phyloP scores from a whole-genome alignment of 1,140 invertebrate species.

The Drosophila parvula region DNA sequence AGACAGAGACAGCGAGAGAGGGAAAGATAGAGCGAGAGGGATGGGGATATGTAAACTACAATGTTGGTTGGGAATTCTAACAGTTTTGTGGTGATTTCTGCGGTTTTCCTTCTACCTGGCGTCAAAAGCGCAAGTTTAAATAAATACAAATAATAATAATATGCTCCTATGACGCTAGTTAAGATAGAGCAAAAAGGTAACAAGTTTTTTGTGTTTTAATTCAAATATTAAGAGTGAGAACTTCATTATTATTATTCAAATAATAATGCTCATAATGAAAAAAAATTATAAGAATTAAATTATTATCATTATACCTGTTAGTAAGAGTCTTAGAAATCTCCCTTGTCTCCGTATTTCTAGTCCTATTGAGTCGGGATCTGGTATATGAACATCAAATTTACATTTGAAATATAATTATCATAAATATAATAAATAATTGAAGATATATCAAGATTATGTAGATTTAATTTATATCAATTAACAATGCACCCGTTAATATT shows the following conservation, averaged over 20 bases:
- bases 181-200: not conserved
- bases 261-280: too few relatives aligned
- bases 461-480: not conserved
- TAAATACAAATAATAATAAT: not conserved
- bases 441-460: not conserved
- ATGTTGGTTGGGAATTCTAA: constrained; percentile 51
- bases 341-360: too few relatives aligned
- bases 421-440: not conserved
- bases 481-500: not conserved
- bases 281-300: too few relatives aligned
- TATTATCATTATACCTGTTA: too few relatives aligned
- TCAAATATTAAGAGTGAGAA: too few relatives aligned
- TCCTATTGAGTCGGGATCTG: not conserved
- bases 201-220: too few relatives aligned
- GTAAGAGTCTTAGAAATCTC: too few relatives aligned
- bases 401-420: not conserved
- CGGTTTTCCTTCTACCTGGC: constrained; percentile 60
- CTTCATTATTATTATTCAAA: too few relatives aligned
- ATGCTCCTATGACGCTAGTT: not conserved
- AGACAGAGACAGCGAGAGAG: not conserved
- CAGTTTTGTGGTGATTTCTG: constrained; percentile 59
- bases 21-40: too few relatives aligned
- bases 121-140: constrained; percentile 32
- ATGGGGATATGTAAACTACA: constrained; percentile 15
- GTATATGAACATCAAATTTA: not conserved